These are phyloP conservation scores for Mesocentrotus franciscanus DNA, from an alignment of 53 echinoderm and acorn worm species.

Conservation along the genomic window DNA sequence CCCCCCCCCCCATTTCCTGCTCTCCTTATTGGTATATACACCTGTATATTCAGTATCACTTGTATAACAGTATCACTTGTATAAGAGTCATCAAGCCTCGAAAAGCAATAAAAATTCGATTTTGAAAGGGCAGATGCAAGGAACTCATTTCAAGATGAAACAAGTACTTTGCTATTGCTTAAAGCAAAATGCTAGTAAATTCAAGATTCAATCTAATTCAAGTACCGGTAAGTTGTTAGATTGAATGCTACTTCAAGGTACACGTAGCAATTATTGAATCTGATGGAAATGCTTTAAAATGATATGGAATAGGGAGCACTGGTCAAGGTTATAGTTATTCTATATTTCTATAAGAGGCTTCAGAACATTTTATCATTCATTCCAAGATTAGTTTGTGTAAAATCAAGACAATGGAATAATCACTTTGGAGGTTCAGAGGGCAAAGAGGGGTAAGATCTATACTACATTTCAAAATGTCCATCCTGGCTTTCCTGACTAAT, in stretches of 20 bases:
- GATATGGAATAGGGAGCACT: neutral
- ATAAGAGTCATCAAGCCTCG: neutral
- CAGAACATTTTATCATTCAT: too few relatives aligned
- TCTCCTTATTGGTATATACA: neutral
- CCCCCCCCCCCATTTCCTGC: neutral
- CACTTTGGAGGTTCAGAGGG: too few relatives aligned
- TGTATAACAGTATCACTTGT: neutral
- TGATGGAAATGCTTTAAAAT: neutral
- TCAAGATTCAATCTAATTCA: neutral
- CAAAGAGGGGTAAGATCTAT: too few relatives aligned
- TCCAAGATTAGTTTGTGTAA: too few relatives aligned
- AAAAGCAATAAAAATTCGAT: slow-evolving; percentile 42
- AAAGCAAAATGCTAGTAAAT: neutral
- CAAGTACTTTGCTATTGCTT: neutral
- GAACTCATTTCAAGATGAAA: slow-evolving; percentile 18
- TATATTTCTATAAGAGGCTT: too few relatives aligned
- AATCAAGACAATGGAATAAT: too few relatives aligned
- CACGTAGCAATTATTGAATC: neutral
- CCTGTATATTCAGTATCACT: too few relatives aligned
- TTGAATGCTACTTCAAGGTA: neutral
- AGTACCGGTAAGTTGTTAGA: neutral
- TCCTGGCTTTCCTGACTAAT: too few relatives aligned
- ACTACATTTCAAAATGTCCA: too few relatives aligned
- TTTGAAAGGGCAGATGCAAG: slow-evolving; percentile 32
- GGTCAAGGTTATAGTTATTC: neutral